Evolutionary conservation across 1,140 invertebrate genomes (phyloP), one percentile per base, ranked within the genome.

Genomic region (Marisa cornuarietis): DNA sequence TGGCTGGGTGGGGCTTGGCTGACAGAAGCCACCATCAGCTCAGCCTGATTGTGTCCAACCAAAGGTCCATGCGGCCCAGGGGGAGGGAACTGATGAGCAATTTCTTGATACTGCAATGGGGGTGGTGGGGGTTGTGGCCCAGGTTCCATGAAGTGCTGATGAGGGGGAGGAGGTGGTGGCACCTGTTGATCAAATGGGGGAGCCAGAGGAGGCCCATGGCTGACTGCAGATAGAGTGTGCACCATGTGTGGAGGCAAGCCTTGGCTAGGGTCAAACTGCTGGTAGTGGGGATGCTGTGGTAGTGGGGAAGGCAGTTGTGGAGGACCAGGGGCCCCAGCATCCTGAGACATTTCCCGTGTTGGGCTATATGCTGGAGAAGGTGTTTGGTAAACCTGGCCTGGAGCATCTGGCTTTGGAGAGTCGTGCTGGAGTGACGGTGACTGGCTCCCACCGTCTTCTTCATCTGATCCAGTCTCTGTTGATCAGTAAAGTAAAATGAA

Each of bases 391-490:
- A 31, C 63, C 49, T 77, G 76, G 42, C 54, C 66, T 74, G 80
- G 68, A 63, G 75, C 79, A 71, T 71, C 77, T 79, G 83, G 26
- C 73, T 78, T 62, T 73, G 73, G 65, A 61, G 77, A 75, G 42
- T 79, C 66, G 49, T 63, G 62, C 65, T 76, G 49, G 42, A 62
- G 16, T 18, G 72, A 63, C 20, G 79, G 79, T 24, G 81, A 76
- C 69, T 78, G 76, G n/a, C 71, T 73, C 11, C 81, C 82, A 52
- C 80, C 82, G 42, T 82, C 83, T 51, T 86, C 83, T 49, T 86
- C 83, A 73, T 85, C 85, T 65, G 79, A 78, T 10, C 82, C 82
- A 71, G 81, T 81, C 22, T 69, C 83, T 84, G 31, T 11, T 14
- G 11, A 11, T 58, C 1, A 14, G 16, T 18, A 18, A 18, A 58